A percentile compares a stretch with the other conserved stretches of the same genome.
These are phyloP conservation scores for Atethmia centrago DNA, from an alignment of 2,888 invertebrate genomes.

Conservation along the genomic window DNA sequence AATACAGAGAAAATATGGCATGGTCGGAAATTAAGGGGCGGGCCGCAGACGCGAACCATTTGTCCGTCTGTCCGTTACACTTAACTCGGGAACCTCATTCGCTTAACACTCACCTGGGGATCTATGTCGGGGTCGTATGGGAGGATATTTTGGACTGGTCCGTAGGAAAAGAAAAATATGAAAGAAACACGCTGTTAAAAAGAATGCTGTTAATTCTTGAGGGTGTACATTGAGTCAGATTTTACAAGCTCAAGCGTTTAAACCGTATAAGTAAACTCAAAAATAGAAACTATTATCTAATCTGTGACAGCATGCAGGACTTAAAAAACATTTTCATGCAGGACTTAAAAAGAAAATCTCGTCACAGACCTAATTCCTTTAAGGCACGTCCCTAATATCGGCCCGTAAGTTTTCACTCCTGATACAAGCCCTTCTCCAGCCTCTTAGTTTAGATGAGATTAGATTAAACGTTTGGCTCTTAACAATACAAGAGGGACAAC, in stretches of 20 bases:
- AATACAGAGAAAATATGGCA: conserved; percentile 50
- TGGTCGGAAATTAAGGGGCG: conserved; percentile 65
- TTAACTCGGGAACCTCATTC: conserved; percentile 77
- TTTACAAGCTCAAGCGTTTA: too few species aligned
- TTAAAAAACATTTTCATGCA: too few species aligned
- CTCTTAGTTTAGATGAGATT: conserved; percentile 76
- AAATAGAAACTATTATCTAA: too few species aligned
- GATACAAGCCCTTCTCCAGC: conserved; percentile 71
- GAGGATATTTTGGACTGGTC: conserved; percentile 8
- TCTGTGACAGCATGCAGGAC: too few species aligned
- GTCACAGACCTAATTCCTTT: neutral
- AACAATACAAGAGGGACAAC: conserved; percentile 75
- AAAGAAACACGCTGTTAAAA: too few species aligned
- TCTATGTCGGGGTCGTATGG: conserved; percentile 61
- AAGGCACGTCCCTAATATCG: conserved; percentile 33
- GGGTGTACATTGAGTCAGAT: too few species aligned
- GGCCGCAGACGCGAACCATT: conserved; percentile 70
- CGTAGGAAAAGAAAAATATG: neutral
- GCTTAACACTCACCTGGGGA: conserved; percentile 81
- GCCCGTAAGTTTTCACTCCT: conserved; percentile 58
- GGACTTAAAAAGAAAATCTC: neutral
- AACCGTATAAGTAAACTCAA: too few species aligned
- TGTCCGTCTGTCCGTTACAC: conserved; percentile 78
- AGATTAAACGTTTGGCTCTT: conserved; percentile 76
- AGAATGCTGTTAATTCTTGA: too few species aligned